A percentile compares a stretch with the other conserved stretches of the same genome.
Evolutionary conservation across 1,140 invertebrate genomes (phyloP).

Genomic region (Matsumurasca onukii): DNA sequence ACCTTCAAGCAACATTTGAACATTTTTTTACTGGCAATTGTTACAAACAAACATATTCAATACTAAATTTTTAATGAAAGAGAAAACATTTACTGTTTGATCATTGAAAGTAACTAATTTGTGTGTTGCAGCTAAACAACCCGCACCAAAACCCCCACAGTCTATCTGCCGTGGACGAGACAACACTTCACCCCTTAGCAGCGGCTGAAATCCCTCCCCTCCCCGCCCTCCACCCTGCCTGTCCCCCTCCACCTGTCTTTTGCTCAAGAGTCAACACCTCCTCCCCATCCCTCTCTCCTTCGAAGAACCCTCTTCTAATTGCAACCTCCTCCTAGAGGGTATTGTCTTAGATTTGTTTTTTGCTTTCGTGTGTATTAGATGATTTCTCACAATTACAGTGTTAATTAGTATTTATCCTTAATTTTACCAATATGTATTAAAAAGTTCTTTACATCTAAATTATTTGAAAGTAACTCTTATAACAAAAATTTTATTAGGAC

Average conservation of each 20-base stretch:
- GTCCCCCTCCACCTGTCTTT: background rate
- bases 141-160: background rate
- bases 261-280: background rate
- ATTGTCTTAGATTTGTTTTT: background rate
- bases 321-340: background rate
- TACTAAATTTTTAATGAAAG: too few relatives aligned
- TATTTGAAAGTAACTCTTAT: too few relatives aligned
- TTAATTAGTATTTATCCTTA: too few relatives aligned
- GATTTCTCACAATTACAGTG: background rate
- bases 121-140: background rate
- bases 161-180: background rate
- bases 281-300: background rate
- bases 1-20: background rate
- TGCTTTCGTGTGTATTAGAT: background rate
- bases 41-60: background rate
- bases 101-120: too few relatives aligned
- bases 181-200: conserved; percentile 7
- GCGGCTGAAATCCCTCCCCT: too few relatives aligned
- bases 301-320: background rate
- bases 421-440: too few relatives aligned
- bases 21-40: background rate
- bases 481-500: too few relatives aligned
- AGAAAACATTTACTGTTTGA: too few relatives aligned
- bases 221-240: background rate
- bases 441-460: too few relatives aligned